Evolutionary conservation across 2,888 invertebrate species (phyloP).

Genomic region (Mayetiola destructor): DNA sequence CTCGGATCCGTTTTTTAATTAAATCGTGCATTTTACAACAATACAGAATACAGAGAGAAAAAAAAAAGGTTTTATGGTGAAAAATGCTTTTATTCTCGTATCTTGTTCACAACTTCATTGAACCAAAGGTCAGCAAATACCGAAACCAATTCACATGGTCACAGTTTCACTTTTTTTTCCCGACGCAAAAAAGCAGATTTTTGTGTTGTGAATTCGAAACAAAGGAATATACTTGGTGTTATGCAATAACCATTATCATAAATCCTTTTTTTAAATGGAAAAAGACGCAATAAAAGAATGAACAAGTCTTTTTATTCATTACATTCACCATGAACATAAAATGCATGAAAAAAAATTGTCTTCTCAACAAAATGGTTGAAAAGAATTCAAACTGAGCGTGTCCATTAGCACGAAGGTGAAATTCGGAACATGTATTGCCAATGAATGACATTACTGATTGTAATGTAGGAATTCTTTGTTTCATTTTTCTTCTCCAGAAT

Average conservation of each 20-base stretch:
- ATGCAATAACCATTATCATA: slow-evolving; percentile 10
- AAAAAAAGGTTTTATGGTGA: too few species aligned
- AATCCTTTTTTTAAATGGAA: slow-evolving; percentile 6
- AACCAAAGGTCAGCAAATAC: slow-evolving; percentile 4
- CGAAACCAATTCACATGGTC: background rate
- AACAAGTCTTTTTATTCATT: background rate
- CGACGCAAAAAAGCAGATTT: background rate
- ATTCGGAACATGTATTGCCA: background rate
- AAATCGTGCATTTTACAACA: too few species aligned
- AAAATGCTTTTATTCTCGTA: too few species aligned
- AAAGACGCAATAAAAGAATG: background rate
- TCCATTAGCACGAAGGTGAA: background rate
- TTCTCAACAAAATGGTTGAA: too few species aligned
- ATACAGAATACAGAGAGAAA: too few species aligned
- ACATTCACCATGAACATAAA: background rate
- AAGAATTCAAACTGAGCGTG: background rate
- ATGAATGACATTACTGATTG: too few species aligned
- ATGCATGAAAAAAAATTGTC: too few species aligned
- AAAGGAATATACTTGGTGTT: background rate
- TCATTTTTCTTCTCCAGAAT: too few species aligned
- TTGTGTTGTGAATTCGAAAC: background rate
- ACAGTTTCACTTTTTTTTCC: background rate
- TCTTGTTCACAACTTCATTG: too few species aligned
- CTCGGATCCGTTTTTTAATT: too few species aligned
- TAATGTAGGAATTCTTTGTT: too few species aligned